Conservation (phyloP, 2,888 invertebrate genomes). For the Noctua fimbriata region DNA sequence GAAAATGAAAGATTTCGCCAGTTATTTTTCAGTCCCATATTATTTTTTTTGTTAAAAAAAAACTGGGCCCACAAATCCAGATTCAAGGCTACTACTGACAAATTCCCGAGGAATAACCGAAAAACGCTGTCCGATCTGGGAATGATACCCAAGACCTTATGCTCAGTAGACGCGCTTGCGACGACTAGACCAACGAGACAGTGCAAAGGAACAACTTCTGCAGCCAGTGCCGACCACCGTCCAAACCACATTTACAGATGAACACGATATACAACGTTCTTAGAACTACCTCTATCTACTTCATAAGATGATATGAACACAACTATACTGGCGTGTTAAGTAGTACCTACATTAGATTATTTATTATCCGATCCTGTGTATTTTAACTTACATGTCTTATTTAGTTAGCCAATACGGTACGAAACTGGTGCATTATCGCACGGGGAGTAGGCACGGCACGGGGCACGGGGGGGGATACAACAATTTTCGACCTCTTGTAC, state of each 20-base stretch:
- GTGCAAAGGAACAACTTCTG: neutral
- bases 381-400: neutral
- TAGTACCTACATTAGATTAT: neutral
- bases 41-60: too few species aligned
- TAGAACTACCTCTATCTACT: slow-evolving; percentile 42
- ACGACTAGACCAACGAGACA: neutral
- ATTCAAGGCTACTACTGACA: neutral
- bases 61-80: too few species aligned
- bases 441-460: too few species aligned
- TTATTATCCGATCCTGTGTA: slow-evolving; percentile 1
- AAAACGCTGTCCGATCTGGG: neutral
- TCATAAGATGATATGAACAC: slow-evolving; percentile 75
- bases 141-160: neutral
- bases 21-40: too few species aligned
- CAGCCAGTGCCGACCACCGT: neutral
- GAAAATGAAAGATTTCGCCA: too few species aligned
- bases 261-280: slow-evolving; percentile 25
- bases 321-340: slow-evolving; percentile 36
- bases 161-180: neutral
- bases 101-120: neutral
- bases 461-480: too few species aligned
- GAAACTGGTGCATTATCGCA: neutral
- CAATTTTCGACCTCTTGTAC: too few species aligned
- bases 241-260: slow-evolving; percentile 18
- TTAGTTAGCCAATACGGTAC: neutral